These are phyloP conservation scores for Sapayoa aenigma DNA, from an alignment of 2,113 vertebrate genomes.

Conservation along the genomic window DNA sequence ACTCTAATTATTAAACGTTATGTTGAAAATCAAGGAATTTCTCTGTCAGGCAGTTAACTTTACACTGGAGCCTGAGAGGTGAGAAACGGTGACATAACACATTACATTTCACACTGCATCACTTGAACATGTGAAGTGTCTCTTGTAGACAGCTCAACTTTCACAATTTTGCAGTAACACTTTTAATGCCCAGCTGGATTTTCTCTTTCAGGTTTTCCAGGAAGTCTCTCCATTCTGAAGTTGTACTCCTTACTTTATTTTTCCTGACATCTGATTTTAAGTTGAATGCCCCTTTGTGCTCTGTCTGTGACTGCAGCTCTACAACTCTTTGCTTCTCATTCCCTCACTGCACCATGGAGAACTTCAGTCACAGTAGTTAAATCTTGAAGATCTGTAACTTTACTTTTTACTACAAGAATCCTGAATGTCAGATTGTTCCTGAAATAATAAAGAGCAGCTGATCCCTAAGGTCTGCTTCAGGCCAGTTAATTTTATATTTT, in stretches of 20 bases:
- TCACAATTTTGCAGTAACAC: background rate
- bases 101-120: background rate
- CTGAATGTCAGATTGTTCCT: background rate
- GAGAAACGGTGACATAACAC: background rate
- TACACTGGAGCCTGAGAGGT: background rate
- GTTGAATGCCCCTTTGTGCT: background rate
- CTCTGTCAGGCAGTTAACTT: background rate
- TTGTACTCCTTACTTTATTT: background rate
- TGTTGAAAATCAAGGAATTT: background rate
- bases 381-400: constrained; percentile 1
- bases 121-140: background rate
- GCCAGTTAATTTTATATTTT: background rate
- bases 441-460: background rate
- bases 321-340: background rate
- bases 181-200: background rate
- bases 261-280: background rate
- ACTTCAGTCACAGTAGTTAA: background rate
- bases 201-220: background rate
- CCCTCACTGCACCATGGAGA: background rate
- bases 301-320: background rate
- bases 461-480: background rate
- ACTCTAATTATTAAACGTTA: background rate
- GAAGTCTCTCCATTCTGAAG: background rate
- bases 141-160: background rate
- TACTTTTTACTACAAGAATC: background rate